These are phyloP conservation scores for Zaprionus gabonicus DNA, from an alignment of 1,140 invertebrate species.

Conservation along the genomic window DNA sequence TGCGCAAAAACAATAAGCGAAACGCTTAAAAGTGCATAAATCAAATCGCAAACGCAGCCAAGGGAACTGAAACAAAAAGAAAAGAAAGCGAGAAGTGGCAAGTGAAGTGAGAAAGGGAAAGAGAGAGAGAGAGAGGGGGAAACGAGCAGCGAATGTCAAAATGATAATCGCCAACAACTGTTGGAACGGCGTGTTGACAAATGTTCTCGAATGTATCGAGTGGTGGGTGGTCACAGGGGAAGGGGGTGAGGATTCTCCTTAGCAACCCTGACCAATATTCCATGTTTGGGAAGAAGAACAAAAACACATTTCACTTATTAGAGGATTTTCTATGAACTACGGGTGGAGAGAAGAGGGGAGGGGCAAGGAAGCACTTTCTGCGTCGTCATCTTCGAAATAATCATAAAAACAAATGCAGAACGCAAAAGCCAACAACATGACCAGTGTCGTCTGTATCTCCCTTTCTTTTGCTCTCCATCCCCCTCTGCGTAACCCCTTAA, in stretches of 20 bases:
- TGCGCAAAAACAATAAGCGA: constrained; percentile 83
- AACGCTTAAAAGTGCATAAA: constrained; percentile 84
- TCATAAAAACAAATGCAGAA: constrained; percentile 81
- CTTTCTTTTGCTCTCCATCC: too few species aligned
- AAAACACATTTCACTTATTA: constrained; percentile 83
- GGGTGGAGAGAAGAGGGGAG: background rate
- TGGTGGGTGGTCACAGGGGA: background rate
- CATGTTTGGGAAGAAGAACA: constrained; percentile 38
- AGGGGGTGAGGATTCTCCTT: background rate
- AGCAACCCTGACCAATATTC: constrained; percentile 39
- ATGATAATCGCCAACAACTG: constrained; percentile 84
- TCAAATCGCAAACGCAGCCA: constrained; percentile 63
- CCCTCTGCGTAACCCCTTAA: constrained; percentile 62
- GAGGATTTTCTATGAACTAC: background rate
- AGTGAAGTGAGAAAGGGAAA: constrained; percentile 11
- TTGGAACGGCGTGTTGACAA: constrained; percentile 76
- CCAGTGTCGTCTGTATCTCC: constrained; percentile 15
- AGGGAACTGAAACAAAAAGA: constrained; percentile 66
- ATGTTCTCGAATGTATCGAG: constrained; percentile 53
- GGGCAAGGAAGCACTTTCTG: background rate
- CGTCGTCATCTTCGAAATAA: constrained; percentile 64
- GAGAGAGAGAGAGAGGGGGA: constrained; percentile 31
- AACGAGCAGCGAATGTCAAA: constrained; percentile 68
- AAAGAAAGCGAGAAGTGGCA: constrained; percentile 12
- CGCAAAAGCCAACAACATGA: constrained; percentile 57